Evolutionary conservation across 2,888 invertebrate genomes (phyloP).

Genomic region (Malthinus seriepunctatus): DNA sequence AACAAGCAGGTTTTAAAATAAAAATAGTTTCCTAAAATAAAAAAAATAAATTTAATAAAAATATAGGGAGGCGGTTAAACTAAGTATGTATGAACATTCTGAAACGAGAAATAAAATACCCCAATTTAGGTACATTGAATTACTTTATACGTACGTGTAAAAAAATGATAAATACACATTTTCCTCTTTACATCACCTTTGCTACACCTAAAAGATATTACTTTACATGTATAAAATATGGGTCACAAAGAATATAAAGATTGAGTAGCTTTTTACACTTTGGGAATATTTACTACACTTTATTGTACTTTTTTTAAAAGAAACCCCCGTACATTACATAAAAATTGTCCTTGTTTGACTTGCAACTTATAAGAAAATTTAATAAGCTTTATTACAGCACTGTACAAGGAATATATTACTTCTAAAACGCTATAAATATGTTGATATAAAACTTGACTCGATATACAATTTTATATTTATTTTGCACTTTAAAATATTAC

Average conservation of each 20-base stretch:
- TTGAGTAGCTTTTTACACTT: constrained; percentile 24
- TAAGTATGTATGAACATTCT: too few species aligned
- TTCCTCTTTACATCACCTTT: not conserved
- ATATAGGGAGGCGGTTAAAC: too few species aligned
- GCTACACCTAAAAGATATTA: constrained; percentile 18
- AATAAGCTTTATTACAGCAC: constrained; percentile 18
- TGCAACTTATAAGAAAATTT: constrained; percentile 14
- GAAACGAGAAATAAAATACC: too few species aligned
- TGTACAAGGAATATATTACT: constrained; percentile 3
- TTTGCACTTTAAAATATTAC: constrained; percentile 13
- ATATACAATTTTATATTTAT: constrained; percentile 8
- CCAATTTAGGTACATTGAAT: not conserved
- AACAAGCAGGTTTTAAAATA: too few species aligned
- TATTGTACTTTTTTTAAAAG: constrained; percentile 21
- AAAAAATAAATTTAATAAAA: too few species aligned
- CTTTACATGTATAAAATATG: constrained; percentile 6
- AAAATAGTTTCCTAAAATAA: too few species aligned
- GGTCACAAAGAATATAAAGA: constrained; percentile 25
- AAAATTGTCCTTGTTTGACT: constrained; percentile 16
- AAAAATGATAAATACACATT: not conserved
- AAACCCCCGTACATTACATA: constrained; percentile 15
- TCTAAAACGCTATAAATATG: constrained; percentile 8
- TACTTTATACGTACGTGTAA: not conserved
- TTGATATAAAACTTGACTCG: constrained; percentile 8
- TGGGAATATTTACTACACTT: constrained; percentile 24